Conservation (phyloP, 2,113 vertebrate genomes). For the Excalfactoria chinensis region DNA sequence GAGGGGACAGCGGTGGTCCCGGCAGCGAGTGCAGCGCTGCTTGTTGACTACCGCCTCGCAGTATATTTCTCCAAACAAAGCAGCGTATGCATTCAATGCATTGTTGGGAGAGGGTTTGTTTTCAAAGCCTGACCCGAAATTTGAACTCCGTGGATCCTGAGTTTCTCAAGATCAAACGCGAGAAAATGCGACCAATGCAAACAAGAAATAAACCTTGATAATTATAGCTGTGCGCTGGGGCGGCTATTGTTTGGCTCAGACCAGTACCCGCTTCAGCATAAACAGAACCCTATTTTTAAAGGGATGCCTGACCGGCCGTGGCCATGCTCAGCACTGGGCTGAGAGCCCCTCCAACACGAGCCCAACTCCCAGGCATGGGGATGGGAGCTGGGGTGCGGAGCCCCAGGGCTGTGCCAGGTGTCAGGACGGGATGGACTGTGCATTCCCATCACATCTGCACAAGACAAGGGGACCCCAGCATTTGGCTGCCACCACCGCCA, state of each 20-base stretch:
- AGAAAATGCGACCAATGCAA: constrained; percentile 66
- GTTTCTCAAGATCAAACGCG: constrained; percentile 56
- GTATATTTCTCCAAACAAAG: constrained; percentile 51
- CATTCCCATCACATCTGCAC: accelerated
- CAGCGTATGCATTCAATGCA: constrained; percentile 52
- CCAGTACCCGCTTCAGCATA: constrained; percentile 52
- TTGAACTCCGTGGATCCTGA: constrained; percentile 61
- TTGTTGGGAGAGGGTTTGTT: constrained; percentile 45
- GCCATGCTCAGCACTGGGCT: neutral
- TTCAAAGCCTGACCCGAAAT: constrained; percentile 57
- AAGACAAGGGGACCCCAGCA: neutral
- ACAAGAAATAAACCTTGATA: constrained; percentile 67
- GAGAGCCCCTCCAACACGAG: neutral
- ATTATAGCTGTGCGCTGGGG: constrained; percentile 49
- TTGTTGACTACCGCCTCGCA: constrained; percentile 24
- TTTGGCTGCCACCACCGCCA: neutral
- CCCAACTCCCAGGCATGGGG: neutral
- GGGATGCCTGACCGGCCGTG: neutral
- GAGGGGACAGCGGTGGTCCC: constrained; percentile 33
- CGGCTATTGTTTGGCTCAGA: constrained; percentile 61
- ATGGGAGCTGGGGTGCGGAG: neutral
- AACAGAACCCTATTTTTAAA: constrained; percentile 68
- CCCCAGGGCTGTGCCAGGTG: accelerated
- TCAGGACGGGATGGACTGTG: accelerated
- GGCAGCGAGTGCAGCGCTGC: neutral